A percentile compares a stretch with the other conserved stretches of the same genome.
These are phyloP conservation scores for Trigoniulus corallinus DNA, from an alignment of 1,140 invertebrate species.

Conservation along the genomic window DNA sequence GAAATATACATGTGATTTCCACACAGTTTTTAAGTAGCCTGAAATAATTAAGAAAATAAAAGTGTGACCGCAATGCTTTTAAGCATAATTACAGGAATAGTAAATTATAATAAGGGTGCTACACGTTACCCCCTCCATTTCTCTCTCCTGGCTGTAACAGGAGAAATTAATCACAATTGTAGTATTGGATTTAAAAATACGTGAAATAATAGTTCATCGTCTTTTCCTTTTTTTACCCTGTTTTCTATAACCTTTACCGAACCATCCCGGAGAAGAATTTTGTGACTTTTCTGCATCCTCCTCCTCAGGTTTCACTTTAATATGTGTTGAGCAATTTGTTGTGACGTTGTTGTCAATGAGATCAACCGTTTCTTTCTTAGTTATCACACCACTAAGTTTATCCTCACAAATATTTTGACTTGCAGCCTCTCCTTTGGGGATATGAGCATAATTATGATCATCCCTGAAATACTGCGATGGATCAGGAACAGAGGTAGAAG, in stretches of 20 bases:
- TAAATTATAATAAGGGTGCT: no score
- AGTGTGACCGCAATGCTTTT: no score
- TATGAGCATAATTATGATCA: constrained; percentile 1
- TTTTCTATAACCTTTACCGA: constrained; percentile 40
- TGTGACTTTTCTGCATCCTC: not conserved
- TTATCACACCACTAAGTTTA: constrained; percentile 14
- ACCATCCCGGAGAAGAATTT: constrained; percentile 35
- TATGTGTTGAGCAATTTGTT: not conserved
- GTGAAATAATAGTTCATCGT: no score
- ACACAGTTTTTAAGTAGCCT: no score
- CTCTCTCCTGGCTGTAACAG: no score
- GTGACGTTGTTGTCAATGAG: constrained; percentile 16
- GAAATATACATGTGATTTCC: no score
- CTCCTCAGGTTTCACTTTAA: constrained; percentile 2
- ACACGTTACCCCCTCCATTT: no score
- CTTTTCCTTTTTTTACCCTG: constrained; percentile 1
- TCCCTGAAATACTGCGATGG: not conserved
- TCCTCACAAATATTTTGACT: constrained; percentile 22
- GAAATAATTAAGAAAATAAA: no score
- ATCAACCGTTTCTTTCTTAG: constrained; percentile 17
- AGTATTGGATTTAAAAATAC: no score
- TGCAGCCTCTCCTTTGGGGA: not conserved
- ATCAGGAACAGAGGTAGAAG: not conserved
- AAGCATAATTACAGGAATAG: no score
- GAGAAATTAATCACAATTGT: no score